phyloP scores from a whole-genome alignment of 2,113 vertebrate genomes.

The Psephotus haematonotus region DNA sequence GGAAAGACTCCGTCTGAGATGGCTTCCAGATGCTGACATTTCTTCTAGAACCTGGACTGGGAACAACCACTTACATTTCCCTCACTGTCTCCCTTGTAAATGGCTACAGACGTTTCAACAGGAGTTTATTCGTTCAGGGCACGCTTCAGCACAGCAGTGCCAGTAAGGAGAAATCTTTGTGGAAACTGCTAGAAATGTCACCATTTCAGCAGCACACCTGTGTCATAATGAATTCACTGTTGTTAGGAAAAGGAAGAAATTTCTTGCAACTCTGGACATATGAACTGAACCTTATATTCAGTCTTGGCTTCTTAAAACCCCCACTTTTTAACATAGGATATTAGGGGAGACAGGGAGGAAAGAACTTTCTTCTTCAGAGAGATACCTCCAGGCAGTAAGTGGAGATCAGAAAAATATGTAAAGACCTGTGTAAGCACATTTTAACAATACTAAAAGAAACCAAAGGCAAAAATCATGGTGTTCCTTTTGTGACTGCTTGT shows the following conservation, averaged over 20 bases:
- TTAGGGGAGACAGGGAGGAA: not conserved
- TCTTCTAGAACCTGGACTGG: not conserved
- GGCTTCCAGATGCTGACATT: not conserved
- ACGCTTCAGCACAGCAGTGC: not conserved
- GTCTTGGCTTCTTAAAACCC: not conserved
- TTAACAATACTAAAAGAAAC: conserved; percentile 43
- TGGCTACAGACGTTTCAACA: not conserved
- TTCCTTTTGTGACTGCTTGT: not conserved
- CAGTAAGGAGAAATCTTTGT: conserved; percentile 1
- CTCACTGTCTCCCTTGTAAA: not conserved
- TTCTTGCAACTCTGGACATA: not conserved
- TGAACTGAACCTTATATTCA: not conserved
- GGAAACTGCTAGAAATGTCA: conserved; percentile 20
- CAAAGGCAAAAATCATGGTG: not conserved
- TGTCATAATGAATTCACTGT: not conserved
- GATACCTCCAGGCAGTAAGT: not conserved
- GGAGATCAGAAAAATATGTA: conserved; percentile 21
- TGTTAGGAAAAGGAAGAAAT: conserved; percentile 40
- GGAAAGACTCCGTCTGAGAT: not conserved
- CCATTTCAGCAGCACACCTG: conserved; percentile 51
- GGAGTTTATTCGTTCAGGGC: not conserved
- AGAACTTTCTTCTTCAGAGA: not conserved
- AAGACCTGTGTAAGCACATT: not conserved
- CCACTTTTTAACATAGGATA: not conserved
- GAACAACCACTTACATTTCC: not conserved